Percentiles rank a stretch among this genome's conserved stretches.
Evolutionary conservation across 1,140 invertebrate genomes (phyloP).

Genomic region (Theocolax elegans): DNA sequence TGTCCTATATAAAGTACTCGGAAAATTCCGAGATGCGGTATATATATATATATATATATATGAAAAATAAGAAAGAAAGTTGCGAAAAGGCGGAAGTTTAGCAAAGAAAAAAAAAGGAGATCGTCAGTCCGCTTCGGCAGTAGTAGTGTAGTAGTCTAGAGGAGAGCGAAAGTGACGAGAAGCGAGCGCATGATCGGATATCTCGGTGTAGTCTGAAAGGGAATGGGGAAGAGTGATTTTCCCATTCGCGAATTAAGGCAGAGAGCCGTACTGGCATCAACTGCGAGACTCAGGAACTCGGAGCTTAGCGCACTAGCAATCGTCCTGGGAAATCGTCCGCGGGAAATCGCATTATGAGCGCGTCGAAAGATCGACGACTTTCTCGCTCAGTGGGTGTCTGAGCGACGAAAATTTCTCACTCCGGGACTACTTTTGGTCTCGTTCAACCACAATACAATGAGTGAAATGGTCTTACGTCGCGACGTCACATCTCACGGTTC

Average conservation of each 20-base stretch:
- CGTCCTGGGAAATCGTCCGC: conserved; percentile 31
- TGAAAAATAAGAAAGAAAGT: not conserved
- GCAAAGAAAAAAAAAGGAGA: not conserved
- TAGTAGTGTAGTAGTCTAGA: not conserved
- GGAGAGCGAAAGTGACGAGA: conserved; percentile 25
- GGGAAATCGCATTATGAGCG: conserved; percentile 32
- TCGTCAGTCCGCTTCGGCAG: not conserved
- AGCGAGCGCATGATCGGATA: conserved; percentile 3
- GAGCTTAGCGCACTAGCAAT: not conserved
- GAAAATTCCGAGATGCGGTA: too few species aligned
- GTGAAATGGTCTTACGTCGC: conserved; percentile 4
- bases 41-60: too few species aligned
- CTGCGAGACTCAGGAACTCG: not conserved
- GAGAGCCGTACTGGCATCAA: not conserved
- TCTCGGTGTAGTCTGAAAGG: not conserved
- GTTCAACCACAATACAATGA: conserved; percentile 12
- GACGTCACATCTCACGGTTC: not conserved
- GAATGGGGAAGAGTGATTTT: not conserved
- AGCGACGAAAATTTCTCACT: conserved; percentile 24
- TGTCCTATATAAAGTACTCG: too few species aligned
- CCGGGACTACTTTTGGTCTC: too few species aligned
- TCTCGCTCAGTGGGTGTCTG: conserved; percentile 1
- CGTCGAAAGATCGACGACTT: conserved; percentile 37
- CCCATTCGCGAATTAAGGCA: conserved; percentile 12
- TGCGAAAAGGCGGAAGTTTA: not conserved